Percentiles rank a stretch among this genome's conserved stretches.
Evolutionary conservation across 1,140 invertebrate species (phyloP).

Genomic region (Melitaea cinxia): DNA sequence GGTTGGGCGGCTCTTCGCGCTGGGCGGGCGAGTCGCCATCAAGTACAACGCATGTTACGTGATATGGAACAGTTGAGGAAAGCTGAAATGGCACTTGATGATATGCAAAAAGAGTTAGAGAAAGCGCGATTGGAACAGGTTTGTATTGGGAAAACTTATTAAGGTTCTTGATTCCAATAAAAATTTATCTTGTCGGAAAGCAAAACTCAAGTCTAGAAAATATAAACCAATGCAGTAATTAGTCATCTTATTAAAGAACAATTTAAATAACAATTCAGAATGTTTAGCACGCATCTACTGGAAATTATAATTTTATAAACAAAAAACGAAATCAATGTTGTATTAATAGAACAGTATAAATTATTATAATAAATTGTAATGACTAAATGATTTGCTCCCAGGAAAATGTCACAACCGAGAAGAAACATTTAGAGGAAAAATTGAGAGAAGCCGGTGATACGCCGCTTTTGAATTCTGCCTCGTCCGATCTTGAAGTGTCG

Average conservation of each 20-base stretch:
- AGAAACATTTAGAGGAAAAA: constrained; percentile 90
- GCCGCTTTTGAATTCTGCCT: constrained; percentile 85
- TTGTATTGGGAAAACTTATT: background rate
- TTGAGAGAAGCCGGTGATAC: constrained; percentile 86
- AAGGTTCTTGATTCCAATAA: background rate
- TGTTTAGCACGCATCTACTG: background rate
- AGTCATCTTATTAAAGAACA: too few relatives aligned
- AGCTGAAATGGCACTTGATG: constrained; percentile 92
- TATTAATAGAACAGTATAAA: background rate
- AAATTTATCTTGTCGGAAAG: too few relatives aligned
- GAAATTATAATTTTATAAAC: background rate
- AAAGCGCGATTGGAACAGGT: constrained; percentile 81
- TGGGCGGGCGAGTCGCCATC: constrained; percentile 92
- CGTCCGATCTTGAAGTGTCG: constrained; percentile 90
- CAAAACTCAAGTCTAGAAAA: too few relatives aligned
- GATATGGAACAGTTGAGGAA: constrained; percentile 96
- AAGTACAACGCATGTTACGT: constrained; percentile 93
- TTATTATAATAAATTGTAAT: background rate
- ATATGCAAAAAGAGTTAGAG: constrained; percentile 89
- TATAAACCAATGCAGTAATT: too few relatives aligned
- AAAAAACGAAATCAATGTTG: background rate
- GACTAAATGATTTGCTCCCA: constrained; percentile 64
- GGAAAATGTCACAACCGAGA: constrained; percentile 90
- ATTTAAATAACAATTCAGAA: too few relatives aligned
- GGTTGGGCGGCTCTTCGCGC: constrained; percentile 95